phyloP scores from a whole-genome alignment of 2,888 invertebrate genomes.

The Ceramica pisi region DNA sequence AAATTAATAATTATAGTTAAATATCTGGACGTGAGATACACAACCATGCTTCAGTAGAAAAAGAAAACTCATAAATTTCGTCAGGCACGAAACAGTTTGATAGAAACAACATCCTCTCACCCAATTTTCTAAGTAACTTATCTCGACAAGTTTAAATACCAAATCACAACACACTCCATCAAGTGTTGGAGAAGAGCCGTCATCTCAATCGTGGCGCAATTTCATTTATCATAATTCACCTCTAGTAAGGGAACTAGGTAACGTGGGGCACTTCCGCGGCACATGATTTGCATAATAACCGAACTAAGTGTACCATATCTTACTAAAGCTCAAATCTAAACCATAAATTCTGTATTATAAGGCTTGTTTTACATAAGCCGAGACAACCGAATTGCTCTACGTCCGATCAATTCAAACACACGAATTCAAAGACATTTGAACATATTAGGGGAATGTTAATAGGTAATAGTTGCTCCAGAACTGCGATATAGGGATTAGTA shows the following conservation, averaged over 20 bases:
- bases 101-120: background rate
- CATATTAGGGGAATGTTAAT: constrained; percentile 77
- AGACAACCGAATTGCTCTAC: constrained; percentile 72
- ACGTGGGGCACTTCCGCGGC: constrained; percentile 84
- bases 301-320: constrained; percentile 79
- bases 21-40: background rate
- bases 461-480: constrained; percentile 58
- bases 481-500: constrained; percentile 42
- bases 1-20: background rate
- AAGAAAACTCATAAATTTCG: background rate
- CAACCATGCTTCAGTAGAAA: background rate
- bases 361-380: constrained; percentile 71
- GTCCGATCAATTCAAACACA: constrained; percentile 84
- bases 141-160: constrained; percentile 28
- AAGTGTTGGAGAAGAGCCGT: constrained; percentile 55
- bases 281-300: constrained; percentile 89
- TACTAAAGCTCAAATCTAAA: constrained; percentile 70
- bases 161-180: constrained; percentile 55
- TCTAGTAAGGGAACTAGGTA: constrained; percentile 85
- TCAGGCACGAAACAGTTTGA: background rate
- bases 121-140: constrained; percentile 23
- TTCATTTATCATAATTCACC: constrained; percentile 87
- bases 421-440: constrained; percentile 82
- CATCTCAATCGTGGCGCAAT: constrained; percentile 73
- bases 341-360: constrained; percentile 72